Conservation (phyloP, 2,797 vertebrate species). For the Microctenopoma steveboyesi region DNA sequence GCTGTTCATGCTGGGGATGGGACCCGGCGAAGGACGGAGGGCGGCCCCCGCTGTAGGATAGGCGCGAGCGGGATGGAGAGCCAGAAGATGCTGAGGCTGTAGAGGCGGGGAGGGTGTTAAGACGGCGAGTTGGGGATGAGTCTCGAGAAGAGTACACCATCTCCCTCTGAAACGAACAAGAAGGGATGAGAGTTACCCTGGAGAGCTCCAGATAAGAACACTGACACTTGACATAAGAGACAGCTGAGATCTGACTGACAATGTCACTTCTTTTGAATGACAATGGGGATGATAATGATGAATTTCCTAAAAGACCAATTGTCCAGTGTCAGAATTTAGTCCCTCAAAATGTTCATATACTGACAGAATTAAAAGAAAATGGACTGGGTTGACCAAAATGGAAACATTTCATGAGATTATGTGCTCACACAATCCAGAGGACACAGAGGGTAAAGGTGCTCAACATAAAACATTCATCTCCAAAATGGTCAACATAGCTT, state of each 20-base stretch:
- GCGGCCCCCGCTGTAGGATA: conserved; percentile 93
- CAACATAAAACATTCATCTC: background rate
- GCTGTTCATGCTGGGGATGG: conserved; percentile 87
- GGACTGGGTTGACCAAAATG: too few relatives aligned
- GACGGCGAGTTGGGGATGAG: conserved; percentile 94
- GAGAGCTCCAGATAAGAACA: conserved; percentile 42
- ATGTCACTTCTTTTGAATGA: conserved; percentile 1
- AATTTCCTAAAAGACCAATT: conserved; percentile 16
- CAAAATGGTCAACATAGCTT: background rate
- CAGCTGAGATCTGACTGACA: conserved; percentile 15
- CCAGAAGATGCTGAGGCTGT: conserved; percentile 87
- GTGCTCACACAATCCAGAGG: background rate
- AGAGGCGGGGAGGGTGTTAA: conserved; percentile 93
- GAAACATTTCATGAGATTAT: background rate
- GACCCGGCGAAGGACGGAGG: conserved; percentile 90
- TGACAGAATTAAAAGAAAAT: background rate
- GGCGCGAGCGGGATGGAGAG: conserved; percentile 94
- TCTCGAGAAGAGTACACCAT: conserved; percentile 98
- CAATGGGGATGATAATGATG: conserved; percentile 3
- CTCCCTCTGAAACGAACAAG: conserved; percentile 87
- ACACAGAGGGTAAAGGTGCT: background rate
- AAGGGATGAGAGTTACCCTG: conserved; percentile 58
- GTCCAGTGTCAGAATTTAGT: too few relatives aligned
- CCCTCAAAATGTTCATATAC: background rate
- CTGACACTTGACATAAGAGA: conserved; percentile 27